Percentiles rank a stretch among this genome's conserved stretches.
Conservation (phyloP, 2,797 vertebrate species). For the Eulemur rubriventer region DNA sequence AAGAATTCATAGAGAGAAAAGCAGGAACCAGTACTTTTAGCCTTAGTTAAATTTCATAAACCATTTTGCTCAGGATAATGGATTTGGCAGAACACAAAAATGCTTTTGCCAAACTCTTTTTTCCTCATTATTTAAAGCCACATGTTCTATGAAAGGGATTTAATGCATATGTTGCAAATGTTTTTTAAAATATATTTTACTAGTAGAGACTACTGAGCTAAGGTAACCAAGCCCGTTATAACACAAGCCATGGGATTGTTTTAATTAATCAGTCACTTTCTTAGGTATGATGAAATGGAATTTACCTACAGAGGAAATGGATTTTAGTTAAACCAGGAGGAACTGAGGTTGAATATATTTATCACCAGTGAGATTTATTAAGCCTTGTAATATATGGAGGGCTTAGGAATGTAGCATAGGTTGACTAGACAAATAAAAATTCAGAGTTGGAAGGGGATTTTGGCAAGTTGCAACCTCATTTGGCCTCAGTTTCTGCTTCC, state of each 20-base stretch:
- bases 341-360: conserved; percentile 43
- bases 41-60: conserved; percentile 51
- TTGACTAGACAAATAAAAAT: conserved; percentile 51
- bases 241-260: background rate
- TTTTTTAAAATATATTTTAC: conserved; percentile 51
- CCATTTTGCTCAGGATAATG: conserved; percentile 35
- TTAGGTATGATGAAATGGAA: conserved; percentile 14
- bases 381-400: background rate
- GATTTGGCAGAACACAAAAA: conserved; percentile 58
- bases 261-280: conserved; percentile 42
- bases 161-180: background rate
- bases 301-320: conserved; percentile 52
- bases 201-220: conserved; percentile 24
- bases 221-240: conserved; percentile 12
- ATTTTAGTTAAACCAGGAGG: conserved; percentile 47
- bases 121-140: conserved; percentile 63
- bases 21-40: background rate
- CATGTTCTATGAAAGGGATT: conserved; percentile 41
- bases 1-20: conserved; percentile 3
- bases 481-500: conserved; percentile 23
- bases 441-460: background rate
- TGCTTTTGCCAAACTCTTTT: conserved; percentile 26
- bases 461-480: conserved; percentile 13
- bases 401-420: conserved; percentile 8
- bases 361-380: conserved; percentile 55